These are phyloP conservation scores for Platerodrilus igneus DNA, from an alignment of 2,888 invertebrate genomes.

Conservation along the genomic window DNA sequence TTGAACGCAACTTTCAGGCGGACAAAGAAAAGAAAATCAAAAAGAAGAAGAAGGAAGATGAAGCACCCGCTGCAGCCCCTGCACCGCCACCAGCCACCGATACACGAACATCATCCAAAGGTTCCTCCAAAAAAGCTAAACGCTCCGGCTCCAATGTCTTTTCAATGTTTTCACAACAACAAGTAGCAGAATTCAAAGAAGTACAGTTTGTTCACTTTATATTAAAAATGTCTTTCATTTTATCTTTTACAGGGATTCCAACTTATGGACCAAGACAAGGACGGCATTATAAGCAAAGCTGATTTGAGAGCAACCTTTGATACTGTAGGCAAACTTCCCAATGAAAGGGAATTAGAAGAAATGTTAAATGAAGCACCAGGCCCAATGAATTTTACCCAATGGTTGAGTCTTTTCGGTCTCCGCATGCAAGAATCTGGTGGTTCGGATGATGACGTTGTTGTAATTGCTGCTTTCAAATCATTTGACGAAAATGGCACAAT, in stretches of 20 bases:
- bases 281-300: slow-evolving; percentile 68
- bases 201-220: no score
- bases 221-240: slow-evolving; percentile 22
- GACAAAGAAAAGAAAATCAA: slow-evolving; percentile 92
- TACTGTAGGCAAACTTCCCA: slow-evolving; percentile 82
- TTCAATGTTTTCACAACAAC: slow-evolving; percentile 95
- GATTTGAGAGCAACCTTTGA: slow-evolving; percentile 90
- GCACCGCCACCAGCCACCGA: slow-evolving; percentile 66
- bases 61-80: slow-evolving; percentile 58
- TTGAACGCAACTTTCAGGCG: slow-evolving; percentile 69
- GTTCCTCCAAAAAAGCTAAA: slow-evolving; percentile 77
- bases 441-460: slow-evolving; percentile 85
- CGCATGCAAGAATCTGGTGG: slow-evolving; percentile 87
- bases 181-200: slow-evolving; percentile 95
- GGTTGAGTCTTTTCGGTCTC: slow-evolving; percentile 85
- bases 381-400: slow-evolving; percentile 95
- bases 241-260: slow-evolving; percentile 96
- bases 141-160: slow-evolving; percentile 93
- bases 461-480: slow-evolving; percentile 87
- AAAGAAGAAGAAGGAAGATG: slow-evolving; percentile 79
- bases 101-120: slow-evolving; percentile 73
- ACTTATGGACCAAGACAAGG: slow-evolving; percentile 94
- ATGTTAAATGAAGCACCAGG: slow-evolving; percentile 82
- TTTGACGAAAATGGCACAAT: slow-evolving; percentile 87
- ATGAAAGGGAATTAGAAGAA: slow-evolving; percentile 86